Evolutionary conservation across 2,888 invertebrate species (phyloP).

Genomic region (Parapristionchus giblindavisi): DNA sequence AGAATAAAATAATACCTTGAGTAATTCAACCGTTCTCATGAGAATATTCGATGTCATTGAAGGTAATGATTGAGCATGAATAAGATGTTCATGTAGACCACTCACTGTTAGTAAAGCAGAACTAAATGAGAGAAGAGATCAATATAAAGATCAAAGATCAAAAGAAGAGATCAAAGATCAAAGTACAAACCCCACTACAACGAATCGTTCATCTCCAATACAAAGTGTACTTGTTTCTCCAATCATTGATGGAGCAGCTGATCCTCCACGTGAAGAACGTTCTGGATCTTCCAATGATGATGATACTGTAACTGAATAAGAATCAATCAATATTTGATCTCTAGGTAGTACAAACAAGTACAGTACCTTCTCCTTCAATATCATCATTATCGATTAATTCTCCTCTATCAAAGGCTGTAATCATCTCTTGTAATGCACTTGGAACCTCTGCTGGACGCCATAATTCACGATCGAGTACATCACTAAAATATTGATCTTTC

Average conservation of each 20-base stretch:
- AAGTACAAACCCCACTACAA: slow-evolving; percentile 71
- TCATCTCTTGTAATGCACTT: slow-evolving; percentile 85
- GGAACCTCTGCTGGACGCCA: slow-evolving; percentile 95
- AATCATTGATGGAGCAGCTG: slow-evolving; percentile 28
- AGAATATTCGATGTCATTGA: neutral
- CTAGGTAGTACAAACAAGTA: neutral
- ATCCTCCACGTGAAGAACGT: slow-evolving; percentile 1
- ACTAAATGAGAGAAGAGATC: slow-evolving; percentile 66
- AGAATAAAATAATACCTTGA: neutral
- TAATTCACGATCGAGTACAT: slow-evolving; percentile 86
- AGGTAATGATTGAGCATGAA: slow-evolving; percentile 82
- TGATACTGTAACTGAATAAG: slow-evolving; percentile 23
- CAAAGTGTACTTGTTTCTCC: slow-evolving; percentile 57
- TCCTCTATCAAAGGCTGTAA: slow-evolving; percentile 69
- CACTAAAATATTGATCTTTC: slow-evolving; percentile 46
- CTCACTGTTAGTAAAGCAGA: slow-evolving; percentile 86
- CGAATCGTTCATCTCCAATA: slow-evolving; percentile 71
- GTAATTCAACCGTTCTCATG: slow-evolving; percentile 32
- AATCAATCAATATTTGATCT: neutral
- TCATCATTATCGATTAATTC: too few relatives aligned
- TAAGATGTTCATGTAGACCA: slow-evolving; percentile 89
- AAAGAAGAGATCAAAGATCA: slow-evolving; percentile 48
- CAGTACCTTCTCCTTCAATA: neutral
- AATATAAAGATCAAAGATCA: slow-evolving; percentile 23
- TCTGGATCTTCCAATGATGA: neutral